These are phyloP conservation scores for Abrostola tripartita DNA, from an alignment of 2,888 invertebrate genomes.

Conservation along the genomic window DNA sequence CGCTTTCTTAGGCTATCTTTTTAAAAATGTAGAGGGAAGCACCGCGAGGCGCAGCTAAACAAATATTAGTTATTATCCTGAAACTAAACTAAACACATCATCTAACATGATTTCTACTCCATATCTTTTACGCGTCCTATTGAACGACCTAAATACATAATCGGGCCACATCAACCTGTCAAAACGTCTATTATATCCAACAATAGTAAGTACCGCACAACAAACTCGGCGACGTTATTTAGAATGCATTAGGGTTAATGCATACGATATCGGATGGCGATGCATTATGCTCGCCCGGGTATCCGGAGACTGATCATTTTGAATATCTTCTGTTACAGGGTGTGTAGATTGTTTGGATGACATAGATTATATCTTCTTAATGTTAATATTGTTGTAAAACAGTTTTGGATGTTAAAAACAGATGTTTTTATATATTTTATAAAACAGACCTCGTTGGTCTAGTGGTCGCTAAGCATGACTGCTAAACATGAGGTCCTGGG, in stretches of 20 bases:
- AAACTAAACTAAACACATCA: too few relatives aligned
- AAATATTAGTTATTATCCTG: too few relatives aligned
- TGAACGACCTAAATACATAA: not conserved
- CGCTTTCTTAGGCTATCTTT: too few relatives aligned
- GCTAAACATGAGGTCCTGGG: too few relatives aligned
- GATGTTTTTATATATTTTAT: too few relatives aligned
- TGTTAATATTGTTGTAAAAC: not conserved
- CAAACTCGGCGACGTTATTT: not conserved
- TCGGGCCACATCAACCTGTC: not conserved
- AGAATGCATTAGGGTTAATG: slow-evolving; percentile 6
- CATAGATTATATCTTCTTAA: not conserved
- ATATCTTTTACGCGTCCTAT: not conserved
- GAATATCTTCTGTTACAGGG: not conserved
- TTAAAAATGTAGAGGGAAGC: too few relatives aligned
- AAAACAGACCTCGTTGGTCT: too few relatives aligned
- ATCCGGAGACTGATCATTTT: not conserved
- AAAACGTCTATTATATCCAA: slow-evolving; percentile 1
- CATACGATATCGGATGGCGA: slow-evolving; percentile 1
- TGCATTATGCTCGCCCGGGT: not conserved
- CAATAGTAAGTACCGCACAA: not conserved
- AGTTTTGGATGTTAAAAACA: not conserved
- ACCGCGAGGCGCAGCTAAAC: too few relatives aligned
- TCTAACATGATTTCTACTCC: not conserved
- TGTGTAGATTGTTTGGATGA: not conserved
- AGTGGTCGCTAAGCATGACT: too few relatives aligned